phyloP scores from a whole-genome alignment of 2,797 vertebrate genomes.

The Pelochelys cantorii region DNA sequence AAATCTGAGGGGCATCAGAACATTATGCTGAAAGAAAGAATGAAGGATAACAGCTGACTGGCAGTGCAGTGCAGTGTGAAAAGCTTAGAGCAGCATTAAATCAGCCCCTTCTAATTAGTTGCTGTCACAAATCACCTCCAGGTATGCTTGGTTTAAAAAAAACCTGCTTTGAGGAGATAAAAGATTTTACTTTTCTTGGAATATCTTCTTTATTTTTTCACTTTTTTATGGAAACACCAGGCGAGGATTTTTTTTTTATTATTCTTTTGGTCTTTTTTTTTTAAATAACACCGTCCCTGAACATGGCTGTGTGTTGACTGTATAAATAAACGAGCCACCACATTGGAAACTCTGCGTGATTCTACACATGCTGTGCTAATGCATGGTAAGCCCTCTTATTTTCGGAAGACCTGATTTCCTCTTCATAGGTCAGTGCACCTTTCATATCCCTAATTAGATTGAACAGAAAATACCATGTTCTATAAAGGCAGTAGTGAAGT shows the following conservation, averaged over 20 bases:
- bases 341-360: background rate
- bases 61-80: accelerated
- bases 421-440: constrained; percentile 38
- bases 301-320: background rate
- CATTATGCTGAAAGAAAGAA: background rate
- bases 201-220: background rate
- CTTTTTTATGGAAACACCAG: background rate
- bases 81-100: background rate
- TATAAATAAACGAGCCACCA: background rate
- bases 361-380: background rate
- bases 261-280: background rate
- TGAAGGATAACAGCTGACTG: background rate
- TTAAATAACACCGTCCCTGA: background rate
- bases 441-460: constrained; percentile 10
- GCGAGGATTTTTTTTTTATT: background rate
- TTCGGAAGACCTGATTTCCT: background rate
- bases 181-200: background rate
- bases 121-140: background rate
- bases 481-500: background rate
- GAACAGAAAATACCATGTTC: background rate
- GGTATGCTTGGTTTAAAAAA: accelerated
- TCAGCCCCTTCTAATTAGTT: background rate
- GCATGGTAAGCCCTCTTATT: background rate
- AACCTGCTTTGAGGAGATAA: background rate
- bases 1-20: background rate